Conservation (phyloP, 2,888 invertebrate species). For the Plagodis pulveraria region DNA sequence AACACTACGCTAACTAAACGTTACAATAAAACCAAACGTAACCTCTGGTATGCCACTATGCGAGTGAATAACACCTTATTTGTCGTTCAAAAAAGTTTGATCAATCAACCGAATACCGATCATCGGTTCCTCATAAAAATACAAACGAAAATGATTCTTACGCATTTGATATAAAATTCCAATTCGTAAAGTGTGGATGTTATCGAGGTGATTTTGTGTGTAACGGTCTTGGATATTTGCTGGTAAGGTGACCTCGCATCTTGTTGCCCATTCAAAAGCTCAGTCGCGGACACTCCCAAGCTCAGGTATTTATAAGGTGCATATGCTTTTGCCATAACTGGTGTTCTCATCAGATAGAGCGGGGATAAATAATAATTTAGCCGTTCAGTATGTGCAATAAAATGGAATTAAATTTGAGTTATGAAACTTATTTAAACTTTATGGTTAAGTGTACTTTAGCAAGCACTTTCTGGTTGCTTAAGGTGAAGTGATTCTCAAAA, state of each 20-base stretch:
- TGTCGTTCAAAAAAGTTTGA: conserved; percentile 43
- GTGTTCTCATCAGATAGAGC: conserved; percentile 14
- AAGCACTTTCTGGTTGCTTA: no score
- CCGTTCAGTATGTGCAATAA: not conserved
- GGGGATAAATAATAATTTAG: conserved; percentile 11
- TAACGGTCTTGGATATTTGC: conserved; percentile 45
- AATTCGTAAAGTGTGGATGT: conserved; percentile 14
- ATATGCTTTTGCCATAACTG: conserved; percentile 30
- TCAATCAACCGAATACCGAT: conserved; percentile 41
- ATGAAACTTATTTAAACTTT: no score
- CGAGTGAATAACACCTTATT: conserved; percentile 45
- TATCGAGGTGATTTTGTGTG: conserved; percentile 28
- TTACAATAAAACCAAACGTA: conserved; percentile 24
- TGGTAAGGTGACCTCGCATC: conserved; percentile 45
- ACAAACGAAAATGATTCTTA: not conserved
- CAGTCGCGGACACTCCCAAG: conserved; percentile 34
- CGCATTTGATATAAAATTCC: conserved; percentile 26
- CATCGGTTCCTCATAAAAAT: conserved; percentile 28
- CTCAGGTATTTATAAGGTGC: conserved; percentile 26
- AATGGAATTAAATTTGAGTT: no score
- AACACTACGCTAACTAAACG: conserved; percentile 22
- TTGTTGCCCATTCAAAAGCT: conserved; percentile 40
- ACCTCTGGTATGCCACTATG: conserved; percentile 38
- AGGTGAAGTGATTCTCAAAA: no score
- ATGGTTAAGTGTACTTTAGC: no score